Conservation (phyloP, 2,797 vertebrate species). For the Balearica regulorum region DNA sequence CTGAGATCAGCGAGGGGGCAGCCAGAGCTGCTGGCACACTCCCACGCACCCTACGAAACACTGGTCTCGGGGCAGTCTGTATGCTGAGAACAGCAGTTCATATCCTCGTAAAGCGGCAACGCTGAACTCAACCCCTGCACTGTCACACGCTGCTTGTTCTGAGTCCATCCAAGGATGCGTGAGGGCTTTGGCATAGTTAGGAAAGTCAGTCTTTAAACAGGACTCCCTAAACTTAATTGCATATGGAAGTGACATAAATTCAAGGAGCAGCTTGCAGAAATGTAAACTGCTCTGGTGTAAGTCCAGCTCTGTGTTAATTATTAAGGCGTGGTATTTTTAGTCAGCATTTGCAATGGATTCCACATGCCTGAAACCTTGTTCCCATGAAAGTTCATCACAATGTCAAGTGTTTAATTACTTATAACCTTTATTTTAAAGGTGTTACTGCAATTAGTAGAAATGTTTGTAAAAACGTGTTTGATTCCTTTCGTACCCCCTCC, state of each 20-base stretch:
- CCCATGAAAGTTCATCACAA: neutral
- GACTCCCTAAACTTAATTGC: neutral
- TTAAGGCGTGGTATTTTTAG: neutral
- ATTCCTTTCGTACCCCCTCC: neutral
- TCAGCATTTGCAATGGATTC: neutral
- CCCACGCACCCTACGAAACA: rapidly evolving
- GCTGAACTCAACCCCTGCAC: neutral
- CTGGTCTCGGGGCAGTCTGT: neutral
- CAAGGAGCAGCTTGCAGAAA: neutral
- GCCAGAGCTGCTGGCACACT: rapidly evolving
- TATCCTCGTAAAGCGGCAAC: rapidly evolving
- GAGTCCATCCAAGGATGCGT: rapidly evolving
- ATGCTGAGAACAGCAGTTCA: rapidly evolving
- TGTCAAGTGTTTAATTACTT: neutral
- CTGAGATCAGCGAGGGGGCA: neutral
- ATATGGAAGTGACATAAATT: neutral
- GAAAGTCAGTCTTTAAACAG: neutral
- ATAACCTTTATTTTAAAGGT: neutral
- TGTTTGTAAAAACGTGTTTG: neutral
- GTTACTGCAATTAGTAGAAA: neutral
- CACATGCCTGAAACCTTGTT: neutral
- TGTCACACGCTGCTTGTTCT: rapidly evolving
- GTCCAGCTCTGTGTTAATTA: neutral
- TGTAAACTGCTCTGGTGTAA: neutral
- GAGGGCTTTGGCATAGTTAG: neutral